Evolutionary conservation across 35 echinoderm and acorn worm species (phyloP).

Genomic region (Hemicentrotus pulcherrimus): DNA sequence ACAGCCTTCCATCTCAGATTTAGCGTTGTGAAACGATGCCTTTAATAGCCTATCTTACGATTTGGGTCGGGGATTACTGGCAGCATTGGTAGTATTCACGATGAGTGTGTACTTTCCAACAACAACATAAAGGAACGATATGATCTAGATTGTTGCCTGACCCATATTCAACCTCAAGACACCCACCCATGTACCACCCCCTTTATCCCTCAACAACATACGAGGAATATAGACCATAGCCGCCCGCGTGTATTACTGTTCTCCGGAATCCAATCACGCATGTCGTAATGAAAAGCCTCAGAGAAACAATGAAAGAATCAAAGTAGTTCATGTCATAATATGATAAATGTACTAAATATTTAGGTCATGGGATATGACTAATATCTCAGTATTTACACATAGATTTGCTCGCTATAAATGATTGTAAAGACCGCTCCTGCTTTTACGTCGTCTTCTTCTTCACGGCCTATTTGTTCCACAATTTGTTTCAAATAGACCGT

Average conservation of each 20-base stretch:
- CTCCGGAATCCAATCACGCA: neutral
- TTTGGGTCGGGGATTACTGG: neutral
- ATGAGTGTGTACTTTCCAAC: neutral
- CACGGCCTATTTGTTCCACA: too few species aligned
- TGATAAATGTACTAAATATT: neutral
- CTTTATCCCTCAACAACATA: neutral
- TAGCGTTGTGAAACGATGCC: too few species aligned
- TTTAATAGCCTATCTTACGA: neutral
- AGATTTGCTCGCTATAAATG: too few species aligned
- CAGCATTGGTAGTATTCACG: neutral
- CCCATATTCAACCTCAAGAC: neutral
- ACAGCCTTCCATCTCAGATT: too few species aligned
- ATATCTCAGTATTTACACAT: too few species aligned
- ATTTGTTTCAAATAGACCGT: too few species aligned
- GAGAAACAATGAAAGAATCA: neutral
- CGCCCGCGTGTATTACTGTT: neutral
- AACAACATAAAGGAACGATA: neutral
- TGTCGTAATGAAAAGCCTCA: neutral
- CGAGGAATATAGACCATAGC: neutral
- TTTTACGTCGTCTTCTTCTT: too few species aligned
- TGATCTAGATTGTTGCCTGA: neutral
- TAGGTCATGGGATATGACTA: neutral
- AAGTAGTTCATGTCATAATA: neutral
- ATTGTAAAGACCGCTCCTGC: too few species aligned
- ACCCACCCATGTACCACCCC: neutral